Evolutionary conservation across 2,797 vertebrate species (phyloP).

Genomic region (Iguana delicatissima): DNA sequence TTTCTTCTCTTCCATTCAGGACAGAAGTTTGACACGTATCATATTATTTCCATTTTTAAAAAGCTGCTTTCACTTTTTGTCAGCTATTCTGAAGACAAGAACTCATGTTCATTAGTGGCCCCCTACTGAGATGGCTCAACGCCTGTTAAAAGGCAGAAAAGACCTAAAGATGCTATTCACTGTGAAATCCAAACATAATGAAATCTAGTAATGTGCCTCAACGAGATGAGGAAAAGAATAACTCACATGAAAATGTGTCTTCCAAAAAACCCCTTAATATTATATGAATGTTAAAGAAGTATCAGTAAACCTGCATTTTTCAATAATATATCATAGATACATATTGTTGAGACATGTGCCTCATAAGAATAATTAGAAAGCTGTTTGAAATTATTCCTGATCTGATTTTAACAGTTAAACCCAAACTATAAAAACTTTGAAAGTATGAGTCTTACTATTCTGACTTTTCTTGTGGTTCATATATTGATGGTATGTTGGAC

Average conservation of each 20-base stretch:
- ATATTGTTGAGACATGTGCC: slow-evolving; percentile 57
- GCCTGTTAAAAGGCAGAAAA: slow-evolving; percentile 62
- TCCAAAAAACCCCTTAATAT: slow-evolving; percentile 57
- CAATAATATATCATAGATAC: slow-evolving; percentile 48
- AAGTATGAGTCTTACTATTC: slow-evolving; percentile 33
- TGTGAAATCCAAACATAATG: slow-evolving; percentile 51
- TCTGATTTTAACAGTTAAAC: slow-evolving; percentile 58
- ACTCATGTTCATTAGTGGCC: slow-evolving; percentile 45
- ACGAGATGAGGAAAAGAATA: slow-evolving; percentile 33
- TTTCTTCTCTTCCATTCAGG: slow-evolving; percentile 26
- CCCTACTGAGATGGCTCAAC: slow-evolving; percentile 53
- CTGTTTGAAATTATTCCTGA: slow-evolving; percentile 60
- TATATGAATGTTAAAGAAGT: slow-evolving; percentile 56
- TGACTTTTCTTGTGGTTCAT: slow-evolving; percentile 54
- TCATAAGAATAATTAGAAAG: slow-evolving; percentile 56
- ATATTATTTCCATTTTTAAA: slow-evolving; percentile 47
- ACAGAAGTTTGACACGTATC: background rate
- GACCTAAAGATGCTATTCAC: slow-evolving; percentile 38
- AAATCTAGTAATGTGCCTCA: slow-evolving; percentile 50
- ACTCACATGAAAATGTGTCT: slow-evolving; percentile 51
- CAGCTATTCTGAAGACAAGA: slow-evolving; percentile 36
- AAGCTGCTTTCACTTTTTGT: slow-evolving; percentile 39
- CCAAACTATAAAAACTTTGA: slow-evolving; percentile 34
- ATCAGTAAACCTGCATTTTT: slow-evolving; percentile 63
- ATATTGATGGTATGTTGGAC: slow-evolving; percentile 28